Base-by-base conservation (phyloP, 2,888 invertebrate genomes). In the Tetropium fuscum region DNA sequence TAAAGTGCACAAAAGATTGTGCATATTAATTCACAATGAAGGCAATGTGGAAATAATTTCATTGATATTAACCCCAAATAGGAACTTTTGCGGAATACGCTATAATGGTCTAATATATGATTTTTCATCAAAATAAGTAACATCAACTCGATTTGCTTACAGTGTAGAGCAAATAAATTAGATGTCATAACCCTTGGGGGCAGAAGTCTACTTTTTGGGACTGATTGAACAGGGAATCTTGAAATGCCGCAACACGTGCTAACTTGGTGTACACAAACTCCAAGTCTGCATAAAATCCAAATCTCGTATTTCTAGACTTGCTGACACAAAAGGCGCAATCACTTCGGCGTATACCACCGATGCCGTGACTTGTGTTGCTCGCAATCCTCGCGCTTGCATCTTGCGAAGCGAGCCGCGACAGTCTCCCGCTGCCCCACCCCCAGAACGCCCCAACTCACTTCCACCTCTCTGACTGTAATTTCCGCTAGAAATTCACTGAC, bases 311-410 rank as follows among this genome's bases (percentile, higher is more conserved):
- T 53, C 53, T 36, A 27, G 47, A 66, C 55, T 58, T 56, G 66
- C 64, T 58, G 60, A 68, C 64, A 69, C 68, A 69, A 68, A 68
- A 68, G 66, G 64, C 59, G 64, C 60, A 66, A 66, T 68, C 66
- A 64, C 64, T 63, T 58, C 59, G 60, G 61, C 60, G 56, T 63
- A 58, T 59, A 61, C 63, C 61, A 58, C 55, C 55, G 63, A 44
- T 43, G 27, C 41, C 32, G 27, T 34, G 47, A 51, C 45, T 60
- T 59, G 55, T 54, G 53, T 58, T 57, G 55, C 44, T 25, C 45
- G 20, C 45, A 63, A 60, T 64, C 63, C 66, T 65, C 64, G 58
- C 61, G 60, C 65, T 65, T 58, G 56, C 53, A 63, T 63, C 66
- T 60, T 47, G n/a, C 22, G 41, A 20, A 20, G 13, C 11, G 13